These are phyloP conservation scores for Cyphomyrus discorhynchus DNA, from an alignment of 2,113 vertebrate genomes.

Conservation along the genomic window DNA sequence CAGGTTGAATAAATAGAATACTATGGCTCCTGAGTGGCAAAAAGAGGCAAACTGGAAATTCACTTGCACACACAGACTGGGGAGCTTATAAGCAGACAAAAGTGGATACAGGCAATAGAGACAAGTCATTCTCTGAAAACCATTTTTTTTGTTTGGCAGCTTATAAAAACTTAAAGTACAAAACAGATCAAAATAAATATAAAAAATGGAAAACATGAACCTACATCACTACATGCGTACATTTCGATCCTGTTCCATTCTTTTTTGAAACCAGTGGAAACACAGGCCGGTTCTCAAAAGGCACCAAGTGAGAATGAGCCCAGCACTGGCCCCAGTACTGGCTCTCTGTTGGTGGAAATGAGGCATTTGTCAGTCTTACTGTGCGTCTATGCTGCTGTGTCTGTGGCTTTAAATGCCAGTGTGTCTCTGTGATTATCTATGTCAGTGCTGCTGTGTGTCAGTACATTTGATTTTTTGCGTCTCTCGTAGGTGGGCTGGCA, in stretches of 20 bases:
- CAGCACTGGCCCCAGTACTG: not conserved
- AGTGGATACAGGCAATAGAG: not conserved
- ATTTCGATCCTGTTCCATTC: not conserved
- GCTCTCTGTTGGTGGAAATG: not conserved
- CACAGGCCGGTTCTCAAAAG: not conserved
- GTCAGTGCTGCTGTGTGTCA: not conserved
- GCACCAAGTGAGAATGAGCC: not conserved
- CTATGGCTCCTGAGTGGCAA: not conserved
- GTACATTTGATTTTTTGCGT: not conserved
- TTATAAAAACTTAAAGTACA: not conserved
- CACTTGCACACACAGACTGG: not conserved
- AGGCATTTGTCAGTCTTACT: not conserved
- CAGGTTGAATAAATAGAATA: not conserved
- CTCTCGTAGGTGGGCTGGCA: slow-evolving; percentile 65
- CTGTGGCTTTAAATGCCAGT: not conserved
- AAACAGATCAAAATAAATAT: not conserved
- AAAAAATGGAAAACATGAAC: not conserved
- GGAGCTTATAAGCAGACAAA: not conserved
- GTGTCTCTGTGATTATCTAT: not conserved
- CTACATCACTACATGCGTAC: not conserved
- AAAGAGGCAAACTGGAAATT: not conserved
- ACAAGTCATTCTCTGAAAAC: not conserved
- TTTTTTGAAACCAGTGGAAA: not conserved
- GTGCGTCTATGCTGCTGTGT: not conserved
- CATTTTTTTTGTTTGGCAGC: not conserved